Base-by-base conservation (phyloP, 2,888 invertebrate species). In the Callyntrura sp. region DNA sequence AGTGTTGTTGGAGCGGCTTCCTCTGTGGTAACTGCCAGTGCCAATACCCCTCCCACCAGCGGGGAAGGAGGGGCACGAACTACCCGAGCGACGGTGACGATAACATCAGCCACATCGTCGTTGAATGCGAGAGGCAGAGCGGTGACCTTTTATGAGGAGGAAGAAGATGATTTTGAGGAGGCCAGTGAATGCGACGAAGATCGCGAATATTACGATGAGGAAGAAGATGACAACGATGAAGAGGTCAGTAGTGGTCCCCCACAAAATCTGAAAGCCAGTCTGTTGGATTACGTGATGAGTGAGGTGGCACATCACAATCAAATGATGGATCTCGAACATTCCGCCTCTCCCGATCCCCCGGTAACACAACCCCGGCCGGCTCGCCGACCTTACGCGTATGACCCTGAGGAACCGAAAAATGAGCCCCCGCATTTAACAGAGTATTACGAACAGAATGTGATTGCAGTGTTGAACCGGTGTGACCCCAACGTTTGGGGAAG, bases 401-500 rank as follows among this genome's bases (percentile, higher is more conserved):
- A 83, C 25, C 90, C 90, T 9, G 83, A 90, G 25, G 91, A 89
- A 14, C 73, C 81, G 60, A 83, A 83, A 35, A 91, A 91, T 48
- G 65, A 87, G 43, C 90, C 91, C 6, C 92, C 92, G 2, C 92
- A 92, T 68, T 57, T 92, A 12, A 91, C 90, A 70, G 88, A 91
- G 82, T 91, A 85, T 51, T 73, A 85, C 35, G 92, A 91, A 17
- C 76, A 79, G 60, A 91, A 90, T 90, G 90, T 92, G 82, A 92
- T 92, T 51, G 92, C 92, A 48, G 88, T 92, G 23, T 60, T 92
- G 79, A 88, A 88, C 48, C 88, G 91, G 45, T 92, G 92, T 90
- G 92, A 92, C 73, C 92, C 92, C 6, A 88, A 62, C 8, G 57
- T 83, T 48, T 84, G 85, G 62, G 90, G 92, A 9, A 73, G 91